phyloP scores from a whole-genome alignment of 2,888 invertebrate genomes.

The Spodoptera littoralis region DNA sequence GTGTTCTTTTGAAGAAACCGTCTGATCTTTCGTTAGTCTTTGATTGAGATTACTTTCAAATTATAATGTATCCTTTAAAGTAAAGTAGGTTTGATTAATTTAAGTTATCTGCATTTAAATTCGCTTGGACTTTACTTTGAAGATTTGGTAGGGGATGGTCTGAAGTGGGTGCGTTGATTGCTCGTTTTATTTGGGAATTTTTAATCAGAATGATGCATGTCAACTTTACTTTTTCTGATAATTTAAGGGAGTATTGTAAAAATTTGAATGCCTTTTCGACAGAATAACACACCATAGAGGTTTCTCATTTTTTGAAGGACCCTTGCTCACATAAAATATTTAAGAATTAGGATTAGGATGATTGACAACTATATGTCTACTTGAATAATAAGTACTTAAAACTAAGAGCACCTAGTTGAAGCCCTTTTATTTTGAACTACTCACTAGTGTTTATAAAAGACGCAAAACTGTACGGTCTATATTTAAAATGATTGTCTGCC shows the following conservation, averaged over 20 bases:
- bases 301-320: too few relatives aligned
- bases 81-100: constrained; percentile 34
- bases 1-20: constrained; percentile 60
- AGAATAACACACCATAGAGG: too few relatives aligned
- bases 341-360: constrained; percentile 2
- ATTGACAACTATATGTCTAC: constrained; percentile 19
- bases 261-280: too few relatives aligned
- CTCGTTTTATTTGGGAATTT: too few relatives aligned
- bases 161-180: too few relatives aligned
- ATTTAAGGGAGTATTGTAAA: too few relatives aligned
- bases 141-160: neutral
- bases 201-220: too few relatives aligned
- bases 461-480: constrained; percentile 39
- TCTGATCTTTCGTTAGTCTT: constrained; percentile 59
- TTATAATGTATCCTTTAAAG: constrained; percentile 49
- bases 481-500: constrained; percentile 32
- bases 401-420: constrained; percentile 9
- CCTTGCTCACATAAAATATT: too few relatives aligned
- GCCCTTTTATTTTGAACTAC: constrained; percentile 34
- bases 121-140: constrained; percentile 23
- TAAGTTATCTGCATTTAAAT: constrained; percentile 11
- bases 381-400: constrained; percentile 22
- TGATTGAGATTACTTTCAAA: constrained; percentile 60
- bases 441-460: constrained; percentile 33
- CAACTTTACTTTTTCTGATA: too few relatives aligned